These are phyloP conservation scores for Platypus cylindrus DNA, from an alignment of 2,888 invertebrate species.

Conservation along the genomic window DNA sequence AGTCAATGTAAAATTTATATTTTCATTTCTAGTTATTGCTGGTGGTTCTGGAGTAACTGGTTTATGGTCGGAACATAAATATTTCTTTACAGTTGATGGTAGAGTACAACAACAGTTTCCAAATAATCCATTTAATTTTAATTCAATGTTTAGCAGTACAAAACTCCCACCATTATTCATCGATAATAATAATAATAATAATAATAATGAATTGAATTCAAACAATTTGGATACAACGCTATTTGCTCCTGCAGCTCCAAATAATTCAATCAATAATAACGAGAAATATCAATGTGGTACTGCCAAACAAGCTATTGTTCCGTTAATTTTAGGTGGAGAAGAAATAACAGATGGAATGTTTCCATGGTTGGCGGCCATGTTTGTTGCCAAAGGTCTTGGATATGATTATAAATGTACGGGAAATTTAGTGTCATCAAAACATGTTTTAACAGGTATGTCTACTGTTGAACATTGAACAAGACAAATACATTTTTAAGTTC, in stretches of 20 bases:
- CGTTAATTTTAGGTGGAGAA: constrained; percentile 24
- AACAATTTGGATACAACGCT: no score
- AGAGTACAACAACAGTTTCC: no score
- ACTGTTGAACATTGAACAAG: background rate
- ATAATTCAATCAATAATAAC: background rate
- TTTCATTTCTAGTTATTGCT: constrained; percentile 15
- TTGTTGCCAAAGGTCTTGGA: constrained; percentile 18
- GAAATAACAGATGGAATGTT: constrained; percentile 21
- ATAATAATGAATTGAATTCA: no score
- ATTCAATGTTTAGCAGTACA: no score
- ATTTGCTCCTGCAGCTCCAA: background rate
- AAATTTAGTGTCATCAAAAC: constrained; percentile 25
- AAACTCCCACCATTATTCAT: no score
- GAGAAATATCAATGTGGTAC: constrained; percentile 20
- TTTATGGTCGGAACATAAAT: constrained; percentile 16
- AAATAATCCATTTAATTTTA: no score
- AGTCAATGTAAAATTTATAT: constrained; percentile 4
- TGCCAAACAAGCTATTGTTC: constrained; percentile 15
- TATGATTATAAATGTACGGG: constrained; percentile 29
- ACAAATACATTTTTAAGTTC: background rate
- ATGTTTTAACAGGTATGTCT: constrained; percentile 30
- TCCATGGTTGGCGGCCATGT: constrained; percentile 28
- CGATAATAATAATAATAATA: no score
- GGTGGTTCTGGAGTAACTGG: constrained; percentile 19
- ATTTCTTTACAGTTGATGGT: constrained; percentile 12